Evolutionary conservation across 1,140 invertebrate genomes (phyloP).

Genomic region (Musca domestica): DNA sequence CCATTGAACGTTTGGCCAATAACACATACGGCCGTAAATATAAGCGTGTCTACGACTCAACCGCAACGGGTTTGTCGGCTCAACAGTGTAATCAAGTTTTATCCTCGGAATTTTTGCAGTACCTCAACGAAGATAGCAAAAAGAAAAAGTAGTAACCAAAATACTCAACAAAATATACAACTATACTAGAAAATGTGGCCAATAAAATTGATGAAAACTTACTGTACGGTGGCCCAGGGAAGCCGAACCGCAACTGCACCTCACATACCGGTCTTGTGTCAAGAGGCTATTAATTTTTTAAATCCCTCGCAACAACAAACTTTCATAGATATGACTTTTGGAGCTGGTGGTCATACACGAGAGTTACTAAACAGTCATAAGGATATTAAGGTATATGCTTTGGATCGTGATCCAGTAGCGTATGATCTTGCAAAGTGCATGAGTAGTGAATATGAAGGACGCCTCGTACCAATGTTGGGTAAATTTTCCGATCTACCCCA

Average conservation of each 20-base stretch:
- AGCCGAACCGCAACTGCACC: slow-evolving; percentile 27
- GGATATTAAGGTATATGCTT: slow-evolving; percentile 70
- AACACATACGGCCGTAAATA: slow-evolving; percentile 71
- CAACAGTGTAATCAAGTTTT: slow-evolving; percentile 71
- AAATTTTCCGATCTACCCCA: slow-evolving; percentile 82
- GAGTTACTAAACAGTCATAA: slow-evolving; percentile 61
- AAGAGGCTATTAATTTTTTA: slow-evolving; percentile 69
- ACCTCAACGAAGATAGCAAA: slow-evolving; percentile 59
- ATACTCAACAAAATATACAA: neutral
- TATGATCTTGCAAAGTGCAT: slow-evolving; percentile 66
- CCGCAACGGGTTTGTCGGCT: slow-evolving; percentile 66
- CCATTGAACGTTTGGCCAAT: slow-evolving; percentile 67
- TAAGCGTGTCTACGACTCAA: slow-evolving; percentile 57
- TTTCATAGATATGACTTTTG: slow-evolving; percentile 91
- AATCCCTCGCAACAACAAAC: slow-evolving; percentile 62
- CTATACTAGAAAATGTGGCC: slow-evolving; percentile 9
- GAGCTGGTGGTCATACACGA: slow-evolving; percentile 83
- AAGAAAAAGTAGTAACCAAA: slow-evolving; percentile 3
- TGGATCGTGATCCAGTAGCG: slow-evolving; percentile 85
- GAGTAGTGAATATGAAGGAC: slow-evolving; percentile 64
- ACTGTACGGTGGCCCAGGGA: slow-evolving; percentile 34
- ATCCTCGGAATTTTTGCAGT: slow-evolving; percentile 68
- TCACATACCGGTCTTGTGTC: slow-evolving; percentile 71
- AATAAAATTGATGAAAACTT: slow-evolving; percentile 16
- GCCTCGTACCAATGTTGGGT: slow-evolving; percentile 76